These are phyloP conservation scores for Mythimna albipuncta DNA, from an alignment of 2,888 invertebrate species.

Conservation along the genomic window DNA sequence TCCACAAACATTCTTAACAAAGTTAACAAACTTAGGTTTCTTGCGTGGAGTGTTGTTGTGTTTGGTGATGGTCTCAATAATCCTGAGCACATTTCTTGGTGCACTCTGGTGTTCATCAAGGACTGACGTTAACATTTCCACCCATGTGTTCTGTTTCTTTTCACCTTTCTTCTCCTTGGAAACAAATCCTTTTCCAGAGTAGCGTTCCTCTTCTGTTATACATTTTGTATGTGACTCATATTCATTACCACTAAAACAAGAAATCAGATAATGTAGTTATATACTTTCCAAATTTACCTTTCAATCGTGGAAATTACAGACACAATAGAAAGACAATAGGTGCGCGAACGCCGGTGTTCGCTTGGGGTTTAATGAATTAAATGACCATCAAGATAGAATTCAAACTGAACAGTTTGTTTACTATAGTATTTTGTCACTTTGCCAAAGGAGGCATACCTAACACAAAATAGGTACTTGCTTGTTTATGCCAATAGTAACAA, in stretches of 20 bases:
- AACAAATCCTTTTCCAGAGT: slow-evolving; percentile 95
- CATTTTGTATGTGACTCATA: slow-evolving; percentile 96
- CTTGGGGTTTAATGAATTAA: no score
- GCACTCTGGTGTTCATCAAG: slow-evolving; percentile 90
- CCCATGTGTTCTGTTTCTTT: slow-evolving; percentile 96
- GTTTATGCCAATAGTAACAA: slow-evolving; percentile 17
- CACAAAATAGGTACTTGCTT: neutral
- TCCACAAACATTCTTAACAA: slow-evolving; percentile 92
- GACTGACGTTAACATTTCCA: slow-evolving; percentile 93
- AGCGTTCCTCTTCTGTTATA: slow-evolving; percentile 96
- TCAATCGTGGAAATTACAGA: no score
- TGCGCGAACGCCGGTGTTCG: no score
- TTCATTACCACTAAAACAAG: slow-evolving; percentile 92
- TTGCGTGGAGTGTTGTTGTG: slow-evolving; percentile 96
- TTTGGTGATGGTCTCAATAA: slow-evolving; percentile 93
- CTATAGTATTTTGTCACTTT: slow-evolving; percentile 22
- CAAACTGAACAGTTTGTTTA: neutral
- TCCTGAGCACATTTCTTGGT: slow-evolving; percentile 89
- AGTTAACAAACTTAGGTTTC: slow-evolving; percentile 95
- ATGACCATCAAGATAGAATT: neutral
- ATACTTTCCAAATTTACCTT: neutral
- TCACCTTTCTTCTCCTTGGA: slow-evolving; percentile 96
- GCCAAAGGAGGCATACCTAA: slow-evolving; percentile 26
- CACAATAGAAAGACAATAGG: no score
- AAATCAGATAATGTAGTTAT: neutral